Base-by-base conservation (phyloP, 2,113 vertebrate species). In the Copsychus sechellarum region DNA sequence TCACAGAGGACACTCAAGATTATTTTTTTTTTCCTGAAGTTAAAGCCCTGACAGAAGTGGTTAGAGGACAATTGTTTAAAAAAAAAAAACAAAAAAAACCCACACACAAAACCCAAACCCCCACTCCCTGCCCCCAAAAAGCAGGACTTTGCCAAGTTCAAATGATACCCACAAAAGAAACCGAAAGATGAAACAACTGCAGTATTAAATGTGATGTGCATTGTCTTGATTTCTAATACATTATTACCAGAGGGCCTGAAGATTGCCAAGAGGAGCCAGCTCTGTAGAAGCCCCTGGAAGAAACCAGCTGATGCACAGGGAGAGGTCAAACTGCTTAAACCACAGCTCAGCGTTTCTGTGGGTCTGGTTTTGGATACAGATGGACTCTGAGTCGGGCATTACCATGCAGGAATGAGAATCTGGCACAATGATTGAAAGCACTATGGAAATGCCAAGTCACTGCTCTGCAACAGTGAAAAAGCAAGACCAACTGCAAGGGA, bases 381-480 rank as follows among this genome's bases (percentile, higher is more conserved):
- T 31, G 36, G 58, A 45, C 82, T 80, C 71, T 0, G 40, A 66
- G 36, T 1, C 61, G 34, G 58, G 62, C 66, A 80, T 76, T 66
- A 34, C 58, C 76, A 54, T 11, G 36, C 71, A 93, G 50, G 67
- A 96, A 90, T 73, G 67, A 90, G 61, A 57, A 36, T 48, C 19
- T 87, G 73, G 65, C 57, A 56, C 3, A 19, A n/a, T 2, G 47
- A 51, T 11, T 11, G 36, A 48, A 92, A 80, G 58, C 0, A 0
- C 66, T n/a, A 26, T 5, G 24, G 53, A 78, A 90, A 70, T 34
- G 34, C 38, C 53, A 58, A 76, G 86, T 71, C 12, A 3, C 77
- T 95, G 86, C 31, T 70, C 38, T 78, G 64, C 54, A 62, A 34
- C 2, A 2, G 60, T 26, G 31, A n/a, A 74, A 77, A 69, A n/a